These are phyloP conservation scores for Gopherus flavomarginatus DNA, from an alignment of 2,113 vertebrate species.

Conservation along the genomic window DNA sequence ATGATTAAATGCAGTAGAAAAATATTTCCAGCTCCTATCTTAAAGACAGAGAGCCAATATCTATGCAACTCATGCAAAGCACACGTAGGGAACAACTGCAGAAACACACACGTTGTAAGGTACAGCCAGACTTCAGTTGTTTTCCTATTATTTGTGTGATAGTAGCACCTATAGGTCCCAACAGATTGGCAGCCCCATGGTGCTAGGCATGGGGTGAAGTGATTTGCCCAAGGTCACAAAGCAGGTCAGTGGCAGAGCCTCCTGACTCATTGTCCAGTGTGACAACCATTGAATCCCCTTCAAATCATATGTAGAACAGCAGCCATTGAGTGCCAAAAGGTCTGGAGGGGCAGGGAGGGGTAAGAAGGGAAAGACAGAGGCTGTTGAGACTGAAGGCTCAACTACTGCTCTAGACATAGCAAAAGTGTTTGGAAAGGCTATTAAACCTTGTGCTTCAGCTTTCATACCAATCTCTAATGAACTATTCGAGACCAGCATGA, in stretches of 20 bases:
- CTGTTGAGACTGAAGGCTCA: not conserved
- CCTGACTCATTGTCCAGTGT: accelerated
- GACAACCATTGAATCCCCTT: accelerated
- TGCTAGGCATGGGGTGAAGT: not conserved
- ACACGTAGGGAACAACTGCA: not conserved
- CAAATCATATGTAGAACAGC: not conserved
- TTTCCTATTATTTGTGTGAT: not conserved
- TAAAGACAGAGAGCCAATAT: accelerated
- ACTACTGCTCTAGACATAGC: not conserved
- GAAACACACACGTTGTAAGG: not conserved
- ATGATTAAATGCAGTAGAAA: not conserved
- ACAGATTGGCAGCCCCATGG: not conserved
- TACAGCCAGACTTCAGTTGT: not conserved
- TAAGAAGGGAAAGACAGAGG: not conserved
- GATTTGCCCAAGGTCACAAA: not conserved
- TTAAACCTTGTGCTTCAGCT: not conserved
- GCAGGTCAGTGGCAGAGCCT: not conserved
- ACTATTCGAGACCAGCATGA: accelerated
- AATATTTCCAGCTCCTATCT: not conserved
- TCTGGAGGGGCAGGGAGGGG: not conserved
- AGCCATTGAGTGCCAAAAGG: accelerated
- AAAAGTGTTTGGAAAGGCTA: not conserved
- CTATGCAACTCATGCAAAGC: accelerated
- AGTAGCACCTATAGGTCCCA: not conserved
- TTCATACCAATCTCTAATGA: not conserved